Conservation (phyloP, 2,113 vertebrate genomes). For the Pavo muticus region DNA sequence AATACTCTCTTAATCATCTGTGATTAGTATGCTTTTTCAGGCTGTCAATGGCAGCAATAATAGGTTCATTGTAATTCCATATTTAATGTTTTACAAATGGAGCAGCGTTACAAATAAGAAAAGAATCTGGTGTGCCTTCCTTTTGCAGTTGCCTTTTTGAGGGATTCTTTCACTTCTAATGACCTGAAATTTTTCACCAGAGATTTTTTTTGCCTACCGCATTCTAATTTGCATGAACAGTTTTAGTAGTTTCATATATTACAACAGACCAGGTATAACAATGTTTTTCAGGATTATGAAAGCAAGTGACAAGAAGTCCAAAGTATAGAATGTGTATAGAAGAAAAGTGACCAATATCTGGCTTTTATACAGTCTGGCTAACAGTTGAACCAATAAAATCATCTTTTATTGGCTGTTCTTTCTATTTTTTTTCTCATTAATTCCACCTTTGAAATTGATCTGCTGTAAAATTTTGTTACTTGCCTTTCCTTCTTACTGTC, state of each 20-base stretch:
- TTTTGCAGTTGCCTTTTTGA: background rate
- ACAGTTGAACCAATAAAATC: background rate
- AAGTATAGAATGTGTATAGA: background rate
- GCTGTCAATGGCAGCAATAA: background rate
- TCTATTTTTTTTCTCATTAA: background rate
- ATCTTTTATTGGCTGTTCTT: background rate
- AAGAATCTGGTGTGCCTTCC: background rate
- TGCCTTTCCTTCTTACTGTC: background rate
- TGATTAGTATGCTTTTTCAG: background rate
- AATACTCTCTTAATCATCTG: background rate
- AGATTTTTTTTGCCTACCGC: background rate
- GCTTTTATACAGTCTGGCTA: background rate
- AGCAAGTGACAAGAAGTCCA: background rate
- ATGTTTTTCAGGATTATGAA: background rate
- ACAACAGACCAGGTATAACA: accelerated
- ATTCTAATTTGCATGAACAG: background rate
- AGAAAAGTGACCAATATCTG: background rate
- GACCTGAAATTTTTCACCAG: background rate
- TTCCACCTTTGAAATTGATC: background rate
- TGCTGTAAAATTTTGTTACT: background rate
- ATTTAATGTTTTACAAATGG: background rate
- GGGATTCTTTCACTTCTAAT: background rate
- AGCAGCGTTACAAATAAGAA: background rate
- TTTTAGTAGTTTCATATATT: background rate
- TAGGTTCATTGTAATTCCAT: background rate